Evolutionary conservation across 2,113 vertebrate species (phyloP), one percentile per base, ranked within the genome.

Genomic region (Bos javanicus): DNA sequence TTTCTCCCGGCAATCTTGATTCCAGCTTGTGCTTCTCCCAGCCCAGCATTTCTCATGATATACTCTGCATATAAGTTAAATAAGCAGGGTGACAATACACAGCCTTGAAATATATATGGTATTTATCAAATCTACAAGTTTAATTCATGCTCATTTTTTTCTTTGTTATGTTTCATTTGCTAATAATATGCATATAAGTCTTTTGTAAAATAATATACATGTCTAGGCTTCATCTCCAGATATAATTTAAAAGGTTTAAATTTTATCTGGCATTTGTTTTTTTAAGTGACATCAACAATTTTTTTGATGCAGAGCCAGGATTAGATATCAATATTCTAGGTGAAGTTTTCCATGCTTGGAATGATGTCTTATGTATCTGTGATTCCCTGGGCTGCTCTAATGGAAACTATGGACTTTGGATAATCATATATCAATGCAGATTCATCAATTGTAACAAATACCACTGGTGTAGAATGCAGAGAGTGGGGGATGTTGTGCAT

Each of bases 71-170:
- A 62, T 1, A 62, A 62, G 26, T 60, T 60, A 60, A 60, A 14
- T 62, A 62, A 33, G 60, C 28, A 15, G 2, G 60, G 60, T 62
- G 13, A 62, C 60, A 62, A 62, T 33, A 62, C 16, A 33, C 28
- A 62, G 28, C 60, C 60, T 62, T 62, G 60, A 62, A 0, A 3
- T 33, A 62, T 67, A 13, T 52, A 54, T 4, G 14, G 59, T 56
- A 78, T 78, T 95, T 87, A 28, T 62, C 56, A 93, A 85, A 21
- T 62, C 11, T 91, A 11, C 50, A 94, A 46, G 0, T 36, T 92
- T 7, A 43, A 84, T 46, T 87, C 14, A 83, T 60, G 52, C 19
- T 91, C 83, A 87, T 93, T 86, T 86, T 33, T 62, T n/a, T 60
- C 12, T 81, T 48, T 33, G n/a, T 30, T 85, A 59, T 28, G 43